Percentiles rank a stretch among this genome's conserved stretches.
phyloP scores from a whole-genome alignment of 2,888 invertebrate species.

The Zonitis immaculata region DNA sequence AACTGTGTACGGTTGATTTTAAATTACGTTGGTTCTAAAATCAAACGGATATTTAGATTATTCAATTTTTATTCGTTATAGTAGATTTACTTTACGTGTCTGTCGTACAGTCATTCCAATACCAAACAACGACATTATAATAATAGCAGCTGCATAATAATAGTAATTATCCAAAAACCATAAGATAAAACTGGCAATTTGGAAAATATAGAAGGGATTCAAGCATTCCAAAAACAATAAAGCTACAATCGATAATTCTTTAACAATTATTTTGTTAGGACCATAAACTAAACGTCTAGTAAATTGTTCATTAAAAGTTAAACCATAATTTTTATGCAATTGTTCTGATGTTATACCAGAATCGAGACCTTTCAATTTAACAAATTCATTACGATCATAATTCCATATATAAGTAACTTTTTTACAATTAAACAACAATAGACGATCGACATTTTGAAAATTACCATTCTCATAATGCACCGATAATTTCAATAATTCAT shows the following conservation, averaged over 20 bases:
- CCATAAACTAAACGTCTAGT: slow-evolving; percentile 77
- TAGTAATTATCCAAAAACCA: slow-evolving; percentile 90
- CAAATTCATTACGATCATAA: slow-evolving; percentile 60
- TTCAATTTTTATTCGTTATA: too few relatives aligned
- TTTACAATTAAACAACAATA: slow-evolving; percentile 72
- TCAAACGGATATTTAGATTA: too few relatives aligned
- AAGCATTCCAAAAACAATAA: slow-evolving; percentile 77
- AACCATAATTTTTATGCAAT: slow-evolving; percentile 60
- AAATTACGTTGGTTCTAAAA: slow-evolving; percentile 81
- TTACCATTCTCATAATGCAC: slow-evolving; percentile 46
- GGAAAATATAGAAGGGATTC: slow-evolving; percentile 95
- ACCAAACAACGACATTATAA: slow-evolving; percentile 78
- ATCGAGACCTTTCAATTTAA: slow-evolving; percentile 70
- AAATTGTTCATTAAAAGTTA: slow-evolving; percentile 57
- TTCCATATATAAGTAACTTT: slow-evolving; percentile 83
- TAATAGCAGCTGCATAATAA: slow-evolving; percentile 83
- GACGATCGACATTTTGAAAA: slow-evolving; percentile 41
- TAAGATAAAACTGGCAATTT: slow-evolving; percentile 82
- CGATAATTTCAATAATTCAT: slow-evolving; percentile 31
- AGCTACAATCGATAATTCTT: slow-evolving; percentile 66
- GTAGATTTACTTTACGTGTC: slow-evolving; percentile 67
- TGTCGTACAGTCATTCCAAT: slow-evolving; percentile 79
- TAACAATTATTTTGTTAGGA: slow-evolving; percentile 76
- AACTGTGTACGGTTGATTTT: slow-evolving; percentile 82
- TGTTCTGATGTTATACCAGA: slow-evolving; percentile 59